Base-by-base conservation (phyloP, 2,113 vertebrate species). In the Notiomystis cincta region DNA sequence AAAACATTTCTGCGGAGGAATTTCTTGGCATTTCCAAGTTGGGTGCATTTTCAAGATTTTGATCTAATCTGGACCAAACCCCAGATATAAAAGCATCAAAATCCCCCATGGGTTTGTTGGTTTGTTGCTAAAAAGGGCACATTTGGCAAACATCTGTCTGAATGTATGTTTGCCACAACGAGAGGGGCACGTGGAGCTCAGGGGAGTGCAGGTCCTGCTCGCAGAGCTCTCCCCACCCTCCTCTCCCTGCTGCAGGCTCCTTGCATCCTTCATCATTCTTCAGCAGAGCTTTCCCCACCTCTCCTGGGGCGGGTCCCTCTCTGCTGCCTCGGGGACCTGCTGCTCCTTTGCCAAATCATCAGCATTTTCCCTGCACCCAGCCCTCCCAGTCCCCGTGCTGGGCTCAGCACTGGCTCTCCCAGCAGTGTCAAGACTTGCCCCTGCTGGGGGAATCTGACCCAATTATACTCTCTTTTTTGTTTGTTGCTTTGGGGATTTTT, bases 51-150 rank as follows among this genome's bases (percentile, higher is more conserved):
- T 54, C 38, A 75, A 62, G 30, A 71, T 60, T 80, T 90, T 15
- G 2, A 33, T 77, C 45, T 57, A 23, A 69, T 89, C 62, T 80
- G 86, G 45, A 60, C 53, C 62, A 85, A 86, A 47, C 37, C 62
- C 58, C 71, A 53, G 45, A 65, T 22, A 48, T 13, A 27, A 47
- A 33, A 89, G 58, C 15, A 31, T n/a, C 42, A 24, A 72, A 86
- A 70, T 25, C 19, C 31, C 65, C 28, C 51, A 6, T 0, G 0
- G 0, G 33, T 24, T 57, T 31, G 1, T 56, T 42, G 30, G 15
- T 56, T 77, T 61, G 33, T 78, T 31, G 27, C 11, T 33, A 82
- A 33, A 16, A 53, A 30, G 28, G 20, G 42, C 1, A 8, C 6
- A 2, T 33, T 30, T 51, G 24, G 62, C 72, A 76, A 87, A 86